phyloP scores from a whole-genome alignment of 2,113 vertebrate genomes.

The Nerophis lumbriciformis region DNA sequence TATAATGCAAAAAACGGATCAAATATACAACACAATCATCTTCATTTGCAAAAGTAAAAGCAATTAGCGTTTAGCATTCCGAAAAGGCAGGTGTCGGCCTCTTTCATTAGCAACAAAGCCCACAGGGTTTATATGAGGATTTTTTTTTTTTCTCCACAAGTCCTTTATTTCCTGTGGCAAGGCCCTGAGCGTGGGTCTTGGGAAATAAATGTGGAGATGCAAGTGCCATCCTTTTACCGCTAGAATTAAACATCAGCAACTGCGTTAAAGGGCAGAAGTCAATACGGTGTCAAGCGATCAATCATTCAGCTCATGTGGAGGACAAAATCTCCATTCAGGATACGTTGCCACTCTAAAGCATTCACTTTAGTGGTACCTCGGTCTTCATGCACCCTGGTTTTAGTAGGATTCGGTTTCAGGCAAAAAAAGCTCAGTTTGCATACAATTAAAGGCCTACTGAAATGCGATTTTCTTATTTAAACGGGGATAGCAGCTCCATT shows the following conservation, averaged over 20 bases:
- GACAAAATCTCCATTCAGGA: background rate
- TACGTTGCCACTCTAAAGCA: background rate
- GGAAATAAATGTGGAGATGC: conserved; percentile 37
- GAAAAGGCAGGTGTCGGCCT: conserved; percentile 31
- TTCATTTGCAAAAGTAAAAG: conserved; percentile 22
- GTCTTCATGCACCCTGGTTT: no score
- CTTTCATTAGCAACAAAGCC: conserved; percentile 51
- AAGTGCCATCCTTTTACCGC: conserved; percentile 38
- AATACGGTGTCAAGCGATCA: conserved; percentile 2
- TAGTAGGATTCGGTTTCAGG: no score
- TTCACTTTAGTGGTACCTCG: no score
- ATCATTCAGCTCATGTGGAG: background rate
- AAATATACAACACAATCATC: conserved; percentile 4
- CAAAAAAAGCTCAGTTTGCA: no score
- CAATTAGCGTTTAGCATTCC: conserved; percentile 41
- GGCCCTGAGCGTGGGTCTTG: conserved; percentile 14
- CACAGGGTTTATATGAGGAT: conserved; percentile 24
- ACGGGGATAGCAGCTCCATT: no score
- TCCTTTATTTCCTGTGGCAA: conserved; percentile 51
- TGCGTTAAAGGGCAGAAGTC: conserved; percentile 1
- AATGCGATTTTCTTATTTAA: no score
- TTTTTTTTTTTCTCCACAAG: conserved; percentile 38
- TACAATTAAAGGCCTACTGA: no score
- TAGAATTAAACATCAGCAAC: conserved; percentile 43
- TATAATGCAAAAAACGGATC: conserved; percentile 6